Base-by-base conservation (phyloP, 2,113 vertebrate species). In the Clarias macrocephalus region DNA sequence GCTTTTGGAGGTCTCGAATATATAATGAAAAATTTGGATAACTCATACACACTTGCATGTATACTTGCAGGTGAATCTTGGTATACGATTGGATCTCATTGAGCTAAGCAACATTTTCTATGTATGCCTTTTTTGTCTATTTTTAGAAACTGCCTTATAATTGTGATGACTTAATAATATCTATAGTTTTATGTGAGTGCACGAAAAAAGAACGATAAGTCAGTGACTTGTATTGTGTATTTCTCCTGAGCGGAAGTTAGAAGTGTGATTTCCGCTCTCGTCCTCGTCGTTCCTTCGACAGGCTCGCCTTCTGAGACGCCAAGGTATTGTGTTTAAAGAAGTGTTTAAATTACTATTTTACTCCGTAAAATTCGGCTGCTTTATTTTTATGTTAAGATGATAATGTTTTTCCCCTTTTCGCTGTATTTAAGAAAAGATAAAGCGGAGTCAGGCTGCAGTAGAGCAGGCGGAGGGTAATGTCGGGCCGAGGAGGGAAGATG, bases 291-390 rank as follows among this genome's bases (percentile, higher is more conserved):
- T 16, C 33, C 57, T 65, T 77, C 82, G 68, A 65, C 48, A 83
- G 75, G 70, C 81, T 84, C 63, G 63, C 72, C 70, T 79, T 37
- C 72, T 77, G 60, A 18, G 33, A 62, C 82, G 86, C 85, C 56
- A 68, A 90, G 89, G 89, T 90, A 90, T 90, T 90, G 87, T 87
- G 30, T 80, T 10, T 52, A 76, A 75, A 81, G 21, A 9, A 10
- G 12, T 23, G 1, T 30, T 42, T 0, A 80, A 72, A 63, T 15
- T 9, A 30, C 60, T 59, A 21, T 83, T 73, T 72, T 0, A 21
- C 15, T 3, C 3, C 6, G 21, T 33, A 37, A 48, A 8, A 60
- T 23, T 0, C 1, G 12, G 57, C 7, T 62, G 7, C 30, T 77
- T 6, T 28, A 15, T 16, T 18, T 15, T 28, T 12, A 3, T 2